Conservation (phyloP, 2,113 vertebrate genomes). For the Pseudopodoces humilis region DNA sequence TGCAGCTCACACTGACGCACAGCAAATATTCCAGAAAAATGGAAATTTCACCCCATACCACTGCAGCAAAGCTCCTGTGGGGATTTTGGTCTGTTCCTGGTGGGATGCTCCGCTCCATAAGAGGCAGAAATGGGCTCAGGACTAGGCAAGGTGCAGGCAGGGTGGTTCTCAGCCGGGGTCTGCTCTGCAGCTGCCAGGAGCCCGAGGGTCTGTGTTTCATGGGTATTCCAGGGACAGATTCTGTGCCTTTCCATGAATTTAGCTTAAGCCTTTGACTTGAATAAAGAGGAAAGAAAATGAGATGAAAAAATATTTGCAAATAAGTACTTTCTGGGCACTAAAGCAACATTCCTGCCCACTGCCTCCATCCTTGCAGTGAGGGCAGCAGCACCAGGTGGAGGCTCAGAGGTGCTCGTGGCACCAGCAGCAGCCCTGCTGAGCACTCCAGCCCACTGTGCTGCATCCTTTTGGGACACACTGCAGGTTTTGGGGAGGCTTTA, state of each 20-base stretch:
- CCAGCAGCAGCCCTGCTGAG: background rate
- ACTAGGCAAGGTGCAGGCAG: background rate
- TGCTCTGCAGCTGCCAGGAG: background rate
- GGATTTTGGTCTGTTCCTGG: background rate
- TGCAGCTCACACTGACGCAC: background rate
- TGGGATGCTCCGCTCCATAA: fast-evolving
- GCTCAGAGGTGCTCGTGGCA: background rate
- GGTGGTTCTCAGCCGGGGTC: background rate
- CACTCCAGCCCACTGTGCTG: background rate
- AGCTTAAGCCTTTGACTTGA: background rate
- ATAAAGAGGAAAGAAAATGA: background rate
- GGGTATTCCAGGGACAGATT: background rate
- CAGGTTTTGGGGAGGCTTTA: background rate
- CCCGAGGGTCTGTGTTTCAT: fast-evolving
- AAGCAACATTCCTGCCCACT: background rate
- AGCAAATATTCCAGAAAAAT: background rate
- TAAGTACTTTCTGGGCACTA: background rate
- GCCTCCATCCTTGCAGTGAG: background rate
- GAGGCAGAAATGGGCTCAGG: background rate
- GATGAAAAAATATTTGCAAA: background rate
- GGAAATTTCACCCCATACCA: background rate
- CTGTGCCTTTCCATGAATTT: background rate
- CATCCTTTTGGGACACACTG: background rate
- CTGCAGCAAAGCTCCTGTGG: fast-evolving
- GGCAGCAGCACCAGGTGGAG: background rate